Percentiles rank a stretch among this genome's conserved stretches.
Conservation (phyloP, 2,113 vertebrate genomes). For the Bubo bubo region DNA sequence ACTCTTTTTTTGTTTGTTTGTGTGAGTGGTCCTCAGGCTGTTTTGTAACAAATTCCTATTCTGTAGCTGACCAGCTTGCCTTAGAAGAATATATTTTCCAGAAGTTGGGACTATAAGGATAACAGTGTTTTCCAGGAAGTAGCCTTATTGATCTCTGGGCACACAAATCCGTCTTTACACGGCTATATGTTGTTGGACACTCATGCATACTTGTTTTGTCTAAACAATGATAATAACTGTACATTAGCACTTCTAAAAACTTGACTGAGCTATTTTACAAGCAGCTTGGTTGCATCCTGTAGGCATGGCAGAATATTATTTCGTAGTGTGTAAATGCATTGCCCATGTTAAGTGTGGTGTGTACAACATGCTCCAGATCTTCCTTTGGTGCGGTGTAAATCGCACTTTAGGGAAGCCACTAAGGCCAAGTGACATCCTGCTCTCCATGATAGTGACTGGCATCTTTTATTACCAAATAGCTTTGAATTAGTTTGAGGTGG, state of each 20-base stretch:
- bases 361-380: neutral
- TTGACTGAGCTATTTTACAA: neutral
- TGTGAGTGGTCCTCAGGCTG: neutral
- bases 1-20: neutral
- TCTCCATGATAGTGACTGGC: rapidly evolving
- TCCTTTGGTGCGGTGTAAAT: neutral
- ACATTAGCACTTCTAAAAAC: neutral
- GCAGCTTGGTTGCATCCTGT: neutral
- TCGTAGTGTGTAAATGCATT: neutral
- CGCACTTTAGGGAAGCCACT: neutral
- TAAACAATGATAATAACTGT: neutral
- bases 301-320: neutral
- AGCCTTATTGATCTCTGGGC: neutral
- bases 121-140: neutral
- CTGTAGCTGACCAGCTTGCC: neutral
- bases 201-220: neutral
- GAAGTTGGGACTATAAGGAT: neutral
- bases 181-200: neutral
- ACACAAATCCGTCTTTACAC: neutral
- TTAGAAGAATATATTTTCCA: neutral
- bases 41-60: neutral
- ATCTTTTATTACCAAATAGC: neutral
- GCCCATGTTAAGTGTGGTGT: rapidly evolving
- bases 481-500: neutral
- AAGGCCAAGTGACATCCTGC: neutral